phyloP scores from a whole-genome alignment of 1,140 invertebrate species.

The Danaus melanippus region DNA sequence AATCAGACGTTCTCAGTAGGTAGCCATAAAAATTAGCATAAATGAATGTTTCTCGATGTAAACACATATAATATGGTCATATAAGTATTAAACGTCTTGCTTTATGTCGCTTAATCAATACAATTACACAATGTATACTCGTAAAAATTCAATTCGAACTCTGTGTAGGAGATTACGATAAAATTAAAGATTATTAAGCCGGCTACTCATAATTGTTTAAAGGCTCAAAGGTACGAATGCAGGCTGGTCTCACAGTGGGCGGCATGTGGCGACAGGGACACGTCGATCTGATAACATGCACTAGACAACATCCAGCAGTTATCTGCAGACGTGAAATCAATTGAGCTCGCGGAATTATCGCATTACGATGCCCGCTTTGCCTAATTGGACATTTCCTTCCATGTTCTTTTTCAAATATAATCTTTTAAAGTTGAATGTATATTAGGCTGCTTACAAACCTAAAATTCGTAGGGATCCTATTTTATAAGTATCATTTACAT shows the following conservation, averaged over 20 bases:
- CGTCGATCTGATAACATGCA: constrained; percentile 62
- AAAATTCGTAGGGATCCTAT: too few relatives aligned
- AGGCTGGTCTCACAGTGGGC: constrained; percentile 53
- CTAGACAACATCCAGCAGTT: constrained; percentile 63
- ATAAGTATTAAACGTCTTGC: constrained; percentile 45
- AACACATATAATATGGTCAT: constrained; percentile 53
- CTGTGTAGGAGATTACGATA: constrained; percentile 28
- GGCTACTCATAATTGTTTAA: constrained; percentile 24
- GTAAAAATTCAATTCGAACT: constrained; percentile 30
- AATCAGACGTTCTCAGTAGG: constrained; percentile 50
- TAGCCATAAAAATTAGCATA: constrained; percentile 67
- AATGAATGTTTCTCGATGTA: constrained; percentile 59
- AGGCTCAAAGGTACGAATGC: constrained; percentile 22
- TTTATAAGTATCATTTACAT: constrained; percentile 7
- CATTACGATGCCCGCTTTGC: constrained; percentile 56
- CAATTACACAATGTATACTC: constrained; percentile 31
- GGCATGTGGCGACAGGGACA: constrained; percentile 50
- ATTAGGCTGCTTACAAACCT: too few relatives aligned
- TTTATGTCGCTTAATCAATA: constrained; percentile 53
- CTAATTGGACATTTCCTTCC: constrained; percentile 66
- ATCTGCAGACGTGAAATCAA: constrained; percentile 65
- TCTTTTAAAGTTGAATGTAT: constrained; percentile 9
- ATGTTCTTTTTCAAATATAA: constrained; percentile 39
- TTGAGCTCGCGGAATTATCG: constrained; percentile 66
- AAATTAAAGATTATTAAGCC: constrained; percentile 25